phyloP scores from a whole-genome alignment of 2,113 vertebrate genomes.

The Illadopsis cleaveri region DNA sequence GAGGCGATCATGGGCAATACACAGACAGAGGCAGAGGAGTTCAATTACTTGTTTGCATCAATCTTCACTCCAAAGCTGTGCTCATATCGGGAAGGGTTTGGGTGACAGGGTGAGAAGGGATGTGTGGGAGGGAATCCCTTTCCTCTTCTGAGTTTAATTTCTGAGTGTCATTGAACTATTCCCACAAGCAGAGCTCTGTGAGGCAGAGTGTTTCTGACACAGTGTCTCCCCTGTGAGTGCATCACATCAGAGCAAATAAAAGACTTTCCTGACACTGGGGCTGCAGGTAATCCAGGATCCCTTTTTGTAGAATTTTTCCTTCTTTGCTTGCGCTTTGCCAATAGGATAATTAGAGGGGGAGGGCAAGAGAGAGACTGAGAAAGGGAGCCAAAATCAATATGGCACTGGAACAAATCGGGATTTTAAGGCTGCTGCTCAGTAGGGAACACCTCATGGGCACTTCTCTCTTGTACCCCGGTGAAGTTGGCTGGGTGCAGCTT shows the following conservation, averaged over 20 bases:
- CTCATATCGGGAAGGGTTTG: neutral
- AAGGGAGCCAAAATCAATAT: neutral
- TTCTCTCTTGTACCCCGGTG: neutral
- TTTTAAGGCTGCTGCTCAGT: neutral
- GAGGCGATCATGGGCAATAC: neutral
- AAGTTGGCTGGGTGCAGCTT: neutral
- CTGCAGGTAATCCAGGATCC: neutral
- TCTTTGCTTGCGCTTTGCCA: neutral
- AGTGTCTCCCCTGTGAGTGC: neutral
- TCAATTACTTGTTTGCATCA: conserved; percentile 34
- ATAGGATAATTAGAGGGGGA: neutral
- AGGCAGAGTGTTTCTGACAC: neutral
- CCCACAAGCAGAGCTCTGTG: neutral
- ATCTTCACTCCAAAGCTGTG: conserved; percentile 2
- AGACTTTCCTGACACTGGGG: neutral
- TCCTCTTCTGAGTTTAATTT: conserved; percentile 8
- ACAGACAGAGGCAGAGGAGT: neutral
- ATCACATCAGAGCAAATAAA: neutral
- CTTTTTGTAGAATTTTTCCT: neutral
- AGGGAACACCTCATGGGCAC: neutral
- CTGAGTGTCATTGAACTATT: neutral
- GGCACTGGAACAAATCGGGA: neutral
- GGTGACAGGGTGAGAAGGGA: neutral
- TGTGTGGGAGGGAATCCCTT: conserved; percentile 39
- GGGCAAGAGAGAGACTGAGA: neutral